Evolutionary conservation across 2,888 invertebrate species (phyloP), one percentile per base, ranked within the genome.

Genomic region (Trissolcus brochymenae): DNA sequence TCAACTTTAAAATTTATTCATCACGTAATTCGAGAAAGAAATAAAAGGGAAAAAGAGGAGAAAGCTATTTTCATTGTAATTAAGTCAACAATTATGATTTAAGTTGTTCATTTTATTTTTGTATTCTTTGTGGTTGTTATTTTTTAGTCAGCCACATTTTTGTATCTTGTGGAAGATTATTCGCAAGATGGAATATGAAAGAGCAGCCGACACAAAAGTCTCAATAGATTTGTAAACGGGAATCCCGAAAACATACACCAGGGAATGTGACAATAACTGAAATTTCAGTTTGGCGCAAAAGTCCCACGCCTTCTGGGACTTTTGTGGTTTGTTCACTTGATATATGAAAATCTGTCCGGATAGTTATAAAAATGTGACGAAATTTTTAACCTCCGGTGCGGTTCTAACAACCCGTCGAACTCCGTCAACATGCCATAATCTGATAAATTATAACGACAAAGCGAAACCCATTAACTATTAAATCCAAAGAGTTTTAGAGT

Each of bases 401-500:
- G 64, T 68, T 68, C 68, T 60, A 68, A 68, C 60, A 59, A 50
- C 59, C 59, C n/a, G 60, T 59, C 75, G 64, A 60, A 59, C 64
- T 75, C 49, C 65, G 65, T 75, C 75, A 65, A 68, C 55, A 51
- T 70, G 50, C 65, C 60, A 46, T 75, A 75, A 75, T 75, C 76
- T 60, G 60, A 56, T 76, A 70, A 76, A 76, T 70, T 76, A 76
- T 76, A 76, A 70, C 76, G 70, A 59, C 66, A 51, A 64, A 59
- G 41, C 29, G 14, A 65, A 60, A 70, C 53, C 60, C 65, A 56
- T 70, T 61, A 60, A 43, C 29, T 43, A 46, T 35, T 35, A 51
- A 65, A 6, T 29, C 53, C 17, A 19, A 54, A 49, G 25, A 49
- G 53, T 16, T 6, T 55, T 43, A 46, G 19, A 57, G 46, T 25